Conservation (phyloP, 2,797 vertebrate genomes). For the Lerista edwardsae region DNA sequence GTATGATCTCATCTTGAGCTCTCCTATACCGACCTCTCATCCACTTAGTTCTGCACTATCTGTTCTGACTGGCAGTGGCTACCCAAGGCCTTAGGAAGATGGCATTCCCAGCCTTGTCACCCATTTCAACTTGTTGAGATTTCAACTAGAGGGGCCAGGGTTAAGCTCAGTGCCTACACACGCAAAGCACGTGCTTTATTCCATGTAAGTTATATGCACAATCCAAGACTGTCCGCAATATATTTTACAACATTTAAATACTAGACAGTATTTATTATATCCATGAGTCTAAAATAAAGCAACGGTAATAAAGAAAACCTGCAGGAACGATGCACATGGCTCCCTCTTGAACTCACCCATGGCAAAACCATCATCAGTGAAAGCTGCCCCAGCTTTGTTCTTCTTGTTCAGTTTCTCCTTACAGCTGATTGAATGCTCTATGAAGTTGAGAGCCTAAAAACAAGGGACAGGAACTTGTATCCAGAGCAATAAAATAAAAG, state of each 20-base stretch:
- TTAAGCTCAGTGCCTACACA: neutral
- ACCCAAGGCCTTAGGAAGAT: neutral
- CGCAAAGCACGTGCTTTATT: neutral
- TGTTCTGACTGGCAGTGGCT: neutral
- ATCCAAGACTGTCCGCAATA: neutral
- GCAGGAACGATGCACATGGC: neutral
- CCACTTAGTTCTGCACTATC: neutral
- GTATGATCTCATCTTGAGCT: too few species aligned
- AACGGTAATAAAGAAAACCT: neutral
- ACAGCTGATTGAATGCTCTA: slow-evolving; percentile 96
- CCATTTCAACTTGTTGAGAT: too few species aligned
- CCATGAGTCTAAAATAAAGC: neutral
- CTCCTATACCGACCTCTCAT: too few species aligned
- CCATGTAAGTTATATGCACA: neutral
- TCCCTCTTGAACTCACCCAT: slow-evolving; percentile 86
- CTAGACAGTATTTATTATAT: neutral
- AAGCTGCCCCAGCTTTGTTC: slow-evolving; percentile 95
- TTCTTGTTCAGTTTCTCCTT: slow-evolving; percentile 99
- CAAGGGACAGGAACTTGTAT: slow-evolving; percentile 4
- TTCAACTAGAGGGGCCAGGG: neutral
- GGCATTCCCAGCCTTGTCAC: neutral
- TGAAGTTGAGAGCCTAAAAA: slow-evolving; percentile 94
- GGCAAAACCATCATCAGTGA: slow-evolving; percentile 98
- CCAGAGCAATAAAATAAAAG: neutral
- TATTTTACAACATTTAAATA: neutral